Evolutionary conservation across 1,140 invertebrate species (phyloP), one percentile per base, ranked within the genome.

Genomic region (Lepidurus packardi): DNA sequence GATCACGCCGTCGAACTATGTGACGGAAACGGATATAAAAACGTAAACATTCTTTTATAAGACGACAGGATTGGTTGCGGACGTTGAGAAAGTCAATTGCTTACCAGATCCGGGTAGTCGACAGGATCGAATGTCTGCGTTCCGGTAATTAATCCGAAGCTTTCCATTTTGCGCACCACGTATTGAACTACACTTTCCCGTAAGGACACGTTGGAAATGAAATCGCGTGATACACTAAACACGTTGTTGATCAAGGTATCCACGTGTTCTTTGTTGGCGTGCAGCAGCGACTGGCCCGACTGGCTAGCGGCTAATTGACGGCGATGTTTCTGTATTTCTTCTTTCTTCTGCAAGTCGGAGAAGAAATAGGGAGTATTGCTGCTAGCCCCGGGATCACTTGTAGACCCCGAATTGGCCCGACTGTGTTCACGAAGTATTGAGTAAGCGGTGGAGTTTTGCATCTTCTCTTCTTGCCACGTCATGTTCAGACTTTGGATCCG

Each of bases 81-180:
- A 41, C 25, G 42, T 44, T 16, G 5, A 65, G 65, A 42, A 73
- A 73, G 13, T 47, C 13, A n/a, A 24, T 43, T 43, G 75, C 76
- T 41, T 80, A 80, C 79, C 75, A 80, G 16, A 25, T 43, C 79
- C 8, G 76, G 43, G 73, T 79, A 80, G 41, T 80, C 75, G n/a
- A 73, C 21, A 21, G 79, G 79, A 43, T 80, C 77, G 44, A 77
- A 80, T 9, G 73, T 77, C 44, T 80, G 79, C n/a, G 53, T 80
- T 73, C 79, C 79, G 2, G 79, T 74, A 41, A 80, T 73, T 16
- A 80, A 77, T 73, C 79, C 79, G 41, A 77, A 77, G 13, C 47
- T 43, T 41, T 77, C 77, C 73, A 80, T 45, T 13, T 80, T 80
- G 7, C 45, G 41, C 7, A 74, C 44, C n/a, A 80, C 43, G 47